Conservation (phyloP, 2,113 vertebrate genomes). For the Pelecanus crispus region DNA sequence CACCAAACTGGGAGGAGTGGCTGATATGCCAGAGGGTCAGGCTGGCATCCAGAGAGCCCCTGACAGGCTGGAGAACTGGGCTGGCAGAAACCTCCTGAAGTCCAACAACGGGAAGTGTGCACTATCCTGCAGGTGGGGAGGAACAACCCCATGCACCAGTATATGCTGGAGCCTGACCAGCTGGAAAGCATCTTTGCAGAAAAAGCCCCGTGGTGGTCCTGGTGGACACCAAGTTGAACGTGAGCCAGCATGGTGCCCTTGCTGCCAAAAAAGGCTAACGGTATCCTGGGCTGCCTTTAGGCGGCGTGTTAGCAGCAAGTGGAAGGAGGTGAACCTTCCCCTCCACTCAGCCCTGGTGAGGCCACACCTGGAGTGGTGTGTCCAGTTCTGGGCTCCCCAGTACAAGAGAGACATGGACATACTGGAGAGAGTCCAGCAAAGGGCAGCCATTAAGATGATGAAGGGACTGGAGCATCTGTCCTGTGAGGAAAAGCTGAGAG, state of each 20-base stretch:
- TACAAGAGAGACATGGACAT: background rate
- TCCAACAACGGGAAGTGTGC: background rate
- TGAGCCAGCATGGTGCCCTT: background rate
- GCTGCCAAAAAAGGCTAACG: fast-evolving
- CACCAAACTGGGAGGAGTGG: background rate
- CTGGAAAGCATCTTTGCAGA: background rate
- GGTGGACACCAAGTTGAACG: background rate
- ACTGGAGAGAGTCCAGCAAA: background rate
- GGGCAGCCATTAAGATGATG: too few relatives aligned
- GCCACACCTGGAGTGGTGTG: background rate
- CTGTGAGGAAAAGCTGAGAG: background rate
- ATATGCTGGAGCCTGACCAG: too few relatives aligned
- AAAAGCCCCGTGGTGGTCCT: background rate
- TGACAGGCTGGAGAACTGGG: background rate
- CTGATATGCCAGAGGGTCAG: background rate
- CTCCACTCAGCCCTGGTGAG: background rate
- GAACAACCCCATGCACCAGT: background rate
- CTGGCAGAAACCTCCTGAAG: background rate
- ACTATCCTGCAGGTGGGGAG: background rate
- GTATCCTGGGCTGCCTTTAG: background rate
- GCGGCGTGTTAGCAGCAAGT: background rate
- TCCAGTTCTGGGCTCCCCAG: background rate
- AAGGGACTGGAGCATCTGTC: background rate
- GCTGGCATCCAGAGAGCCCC: background rate
- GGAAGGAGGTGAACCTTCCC: background rate